These are phyloP conservation scores for Alloscopus bannaensis DNA, from an alignment of 2,888 invertebrate species.

Conservation along the genomic window DNA sequence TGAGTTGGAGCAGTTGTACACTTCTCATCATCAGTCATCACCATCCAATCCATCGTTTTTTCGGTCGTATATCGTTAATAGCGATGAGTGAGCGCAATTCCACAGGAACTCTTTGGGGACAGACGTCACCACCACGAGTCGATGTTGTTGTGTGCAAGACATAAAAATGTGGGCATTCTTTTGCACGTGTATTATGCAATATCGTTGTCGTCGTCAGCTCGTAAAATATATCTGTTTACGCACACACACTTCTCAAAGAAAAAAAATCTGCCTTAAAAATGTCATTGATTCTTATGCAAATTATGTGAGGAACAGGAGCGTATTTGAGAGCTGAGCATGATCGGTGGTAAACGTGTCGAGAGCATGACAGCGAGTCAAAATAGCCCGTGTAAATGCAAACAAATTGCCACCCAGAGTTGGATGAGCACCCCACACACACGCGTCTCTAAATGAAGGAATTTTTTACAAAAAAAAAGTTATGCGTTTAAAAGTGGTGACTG, in stretches of 20 bases:
- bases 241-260: not conserved
- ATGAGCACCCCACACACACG: too few relatives aligned
- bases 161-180: too few relatives aligned
- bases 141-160: too few relatives aligned
- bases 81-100: too few relatives aligned
- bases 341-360: not conserved
- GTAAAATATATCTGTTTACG: not conserved
- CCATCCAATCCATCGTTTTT: not conserved
- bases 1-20: too few relatives aligned
- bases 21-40: too few relatives aligned
- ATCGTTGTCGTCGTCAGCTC: not conserved
- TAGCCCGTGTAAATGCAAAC: constrained; percentile 1
- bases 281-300: not conserved
- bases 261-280: not conserved
- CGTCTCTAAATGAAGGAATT: too few relatives aligned
- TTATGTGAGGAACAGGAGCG: not conserved
- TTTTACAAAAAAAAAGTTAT: not conserved
- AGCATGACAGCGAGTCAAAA: too few relatives aligned
- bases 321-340: not conserved
- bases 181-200: not conserved
- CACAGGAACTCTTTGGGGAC: too few relatives aligned
- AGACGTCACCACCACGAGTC: not conserved
- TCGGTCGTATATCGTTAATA: too few relatives aligned
- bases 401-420: not conserved
- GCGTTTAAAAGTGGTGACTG: not conserved